Conservation (phyloP, 2,888 invertebrate genomes). For the Apamea monoglypha region DNA sequence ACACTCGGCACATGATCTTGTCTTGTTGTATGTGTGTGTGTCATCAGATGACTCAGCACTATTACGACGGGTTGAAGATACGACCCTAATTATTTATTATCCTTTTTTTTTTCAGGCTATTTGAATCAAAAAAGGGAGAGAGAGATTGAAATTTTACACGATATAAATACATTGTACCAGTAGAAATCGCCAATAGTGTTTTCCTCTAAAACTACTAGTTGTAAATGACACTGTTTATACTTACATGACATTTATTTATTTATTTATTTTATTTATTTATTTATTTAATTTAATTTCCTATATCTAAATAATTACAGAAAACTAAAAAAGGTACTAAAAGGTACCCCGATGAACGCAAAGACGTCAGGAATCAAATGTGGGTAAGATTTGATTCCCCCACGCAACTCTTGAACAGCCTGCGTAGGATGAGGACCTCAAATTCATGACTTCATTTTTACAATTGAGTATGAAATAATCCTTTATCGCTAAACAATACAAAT, state of each 20-base stretch:
- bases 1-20: not conserved
- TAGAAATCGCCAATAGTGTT: not conserved
- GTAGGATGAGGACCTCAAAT: too few species aligned
- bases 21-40: constrained; percentile 5
- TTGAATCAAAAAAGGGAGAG: not conserved
- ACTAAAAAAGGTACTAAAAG: too few species aligned
- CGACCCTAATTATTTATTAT: constrained; percentile 29
- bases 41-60: constrained; percentile 43
- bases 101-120: not conserved
- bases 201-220: not conserved
- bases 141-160: not conserved
- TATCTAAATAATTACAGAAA: too few species aligned
- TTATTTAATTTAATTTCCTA: too few species aligned
- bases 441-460: not conserved
- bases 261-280: too few species aligned
- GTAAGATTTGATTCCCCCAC: too few species aligned
- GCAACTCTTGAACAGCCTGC: too few species aligned
- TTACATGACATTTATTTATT: too few species aligned
- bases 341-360: too few species aligned
- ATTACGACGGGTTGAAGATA: constrained; percentile 1
- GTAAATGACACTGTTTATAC: too few species aligned
- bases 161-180: not conserved
- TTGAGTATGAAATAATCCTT: not conserved
- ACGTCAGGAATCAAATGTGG: too few species aligned
- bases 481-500: not conserved